A percentile compares a stretch with the other conserved stretches of the same genome.
phyloP scores from a whole-genome alignment of 1,140 invertebrate species.

The Leptopilina boulardi region DNA sequence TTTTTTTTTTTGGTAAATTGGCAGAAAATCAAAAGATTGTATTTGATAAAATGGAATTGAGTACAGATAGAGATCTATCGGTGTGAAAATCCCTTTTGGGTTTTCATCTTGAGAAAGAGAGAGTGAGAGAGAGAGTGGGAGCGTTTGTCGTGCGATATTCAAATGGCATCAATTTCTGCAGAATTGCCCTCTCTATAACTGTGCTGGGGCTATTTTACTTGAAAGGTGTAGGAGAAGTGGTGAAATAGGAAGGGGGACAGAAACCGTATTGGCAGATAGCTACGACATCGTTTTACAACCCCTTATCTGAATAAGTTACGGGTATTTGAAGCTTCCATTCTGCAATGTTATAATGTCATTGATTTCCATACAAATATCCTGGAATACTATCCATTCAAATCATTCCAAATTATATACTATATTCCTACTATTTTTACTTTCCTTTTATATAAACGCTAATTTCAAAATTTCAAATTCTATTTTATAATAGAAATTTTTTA shows the following conservation, averaged over 20 bases:
- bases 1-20: no score
- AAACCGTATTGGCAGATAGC: conserved; percentile 73
- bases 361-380: conserved; percentile 66
- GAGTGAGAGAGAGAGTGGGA: no score
- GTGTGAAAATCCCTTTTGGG: conserved; percentile 54
- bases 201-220: conserved; percentile 36
- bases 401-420: background rate
- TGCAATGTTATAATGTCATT: conserved; percentile 60
- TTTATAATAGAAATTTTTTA: no score
- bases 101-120: conserved; percentile 57
- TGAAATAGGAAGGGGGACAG: conserved; percentile 49
- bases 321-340: conserved; percentile 58
- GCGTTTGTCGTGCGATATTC: conserved; percentile 66
- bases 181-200: conserved; percentile 66
- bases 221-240: conserved; percentile 20
- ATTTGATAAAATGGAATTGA: conserved; percentile 23
- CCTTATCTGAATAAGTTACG: conserved; percentile 73
- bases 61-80: conserved; percentile 54
- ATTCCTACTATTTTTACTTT: no score
- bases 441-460: no score
- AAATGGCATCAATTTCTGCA: conserved; percentile 73
- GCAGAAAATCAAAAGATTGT: no score
- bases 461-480: no score
- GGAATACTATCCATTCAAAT: background rate
- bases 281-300: conserved; percentile 72